These are phyloP conservation scores for Chaetogeoica ovagalla DNA, from an alignment of 2,888 invertebrate species.

Conservation along the genomic window DNA sequence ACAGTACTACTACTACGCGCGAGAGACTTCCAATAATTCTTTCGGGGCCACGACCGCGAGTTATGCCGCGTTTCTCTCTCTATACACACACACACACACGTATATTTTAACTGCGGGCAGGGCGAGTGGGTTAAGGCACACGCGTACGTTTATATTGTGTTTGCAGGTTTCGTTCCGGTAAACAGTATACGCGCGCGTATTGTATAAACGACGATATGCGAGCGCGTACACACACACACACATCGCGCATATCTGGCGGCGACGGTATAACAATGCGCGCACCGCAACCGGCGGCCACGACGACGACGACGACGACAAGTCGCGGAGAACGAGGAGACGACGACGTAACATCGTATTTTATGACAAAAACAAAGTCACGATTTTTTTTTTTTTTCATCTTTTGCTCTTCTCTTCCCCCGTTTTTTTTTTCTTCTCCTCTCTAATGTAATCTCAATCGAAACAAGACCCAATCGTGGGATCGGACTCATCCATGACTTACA, in stretches of 20 bases:
- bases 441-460: conserved; percentile 42
- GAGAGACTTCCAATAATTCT: conserved; percentile 26
- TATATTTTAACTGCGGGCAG: no score
- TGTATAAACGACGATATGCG: no score
- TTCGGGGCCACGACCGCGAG: conserved; percentile 34
- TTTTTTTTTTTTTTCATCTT: conserved; percentile 1
- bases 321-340: not conserved
- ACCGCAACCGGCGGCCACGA: no score
- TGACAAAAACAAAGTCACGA: conserved; percentile 51
- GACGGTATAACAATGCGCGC: not conserved
- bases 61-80: conserved; percentile 29
- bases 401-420: no score
- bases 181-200: not conserved
- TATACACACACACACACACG: no score
- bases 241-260: no score
- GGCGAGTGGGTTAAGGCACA: no score
- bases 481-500: conserved; percentile 45
- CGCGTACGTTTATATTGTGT: not conserved
- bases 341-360: conserved; percentile 32
- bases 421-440: no score
- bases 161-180: not conserved
- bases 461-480: conserved; percentile 40
- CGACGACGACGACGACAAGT: not conserved
- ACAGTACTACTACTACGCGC: no score
- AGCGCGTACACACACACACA: no score